A percentile compares a stretch with the other conserved stretches of the same genome.
Evolutionary conservation across 2,113 vertebrate species (phyloP).

Genomic region (Heteronetta atricapilla): DNA sequence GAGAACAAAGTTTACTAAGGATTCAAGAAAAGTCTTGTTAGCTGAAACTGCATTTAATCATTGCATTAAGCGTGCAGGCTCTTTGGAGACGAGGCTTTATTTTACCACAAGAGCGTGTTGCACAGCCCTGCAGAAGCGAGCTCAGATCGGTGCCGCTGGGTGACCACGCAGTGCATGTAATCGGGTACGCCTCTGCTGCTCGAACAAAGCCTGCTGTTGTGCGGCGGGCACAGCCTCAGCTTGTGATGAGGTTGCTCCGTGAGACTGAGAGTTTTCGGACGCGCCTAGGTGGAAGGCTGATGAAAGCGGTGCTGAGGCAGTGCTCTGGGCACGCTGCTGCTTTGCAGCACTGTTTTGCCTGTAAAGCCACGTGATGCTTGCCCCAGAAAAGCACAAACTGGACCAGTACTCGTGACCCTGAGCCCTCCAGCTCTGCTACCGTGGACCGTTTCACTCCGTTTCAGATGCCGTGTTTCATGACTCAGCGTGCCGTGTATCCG

Average conservation of each 20-base stretch:
- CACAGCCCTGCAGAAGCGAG: accelerated
- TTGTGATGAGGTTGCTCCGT: not conserved
- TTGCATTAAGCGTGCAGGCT: not conserved
- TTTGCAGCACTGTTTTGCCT: not conserved
- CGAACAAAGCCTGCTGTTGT: not conserved
- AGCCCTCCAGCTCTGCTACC: not conserved
- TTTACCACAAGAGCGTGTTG: not conserved
- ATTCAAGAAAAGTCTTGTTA: not conserved
- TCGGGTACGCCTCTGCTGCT: accelerated
- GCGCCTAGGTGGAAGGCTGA: not conserved
- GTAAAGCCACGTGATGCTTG: accelerated
- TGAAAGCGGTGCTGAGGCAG: not conserved
- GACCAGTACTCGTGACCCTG: not conserved
- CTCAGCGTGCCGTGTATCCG: not conserved
- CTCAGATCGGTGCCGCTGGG: not conserved
- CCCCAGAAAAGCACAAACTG: not conserved
- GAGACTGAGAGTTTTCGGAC: not conserved
- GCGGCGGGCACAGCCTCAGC: not conserved
- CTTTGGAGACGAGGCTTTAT: not conserved
- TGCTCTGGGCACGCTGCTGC: not conserved
- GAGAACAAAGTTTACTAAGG: not conserved
- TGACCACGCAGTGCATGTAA: not conserved
- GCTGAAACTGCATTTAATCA: not conserved
- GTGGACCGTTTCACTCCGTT: not conserved
- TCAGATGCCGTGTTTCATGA: not conserved